A percentile compares a stretch with the other conserved stretches of the same genome.
Conservation (phyloP, 2,888 invertebrate genomes). For the Scrobipalpa atriplicella region DNA sequence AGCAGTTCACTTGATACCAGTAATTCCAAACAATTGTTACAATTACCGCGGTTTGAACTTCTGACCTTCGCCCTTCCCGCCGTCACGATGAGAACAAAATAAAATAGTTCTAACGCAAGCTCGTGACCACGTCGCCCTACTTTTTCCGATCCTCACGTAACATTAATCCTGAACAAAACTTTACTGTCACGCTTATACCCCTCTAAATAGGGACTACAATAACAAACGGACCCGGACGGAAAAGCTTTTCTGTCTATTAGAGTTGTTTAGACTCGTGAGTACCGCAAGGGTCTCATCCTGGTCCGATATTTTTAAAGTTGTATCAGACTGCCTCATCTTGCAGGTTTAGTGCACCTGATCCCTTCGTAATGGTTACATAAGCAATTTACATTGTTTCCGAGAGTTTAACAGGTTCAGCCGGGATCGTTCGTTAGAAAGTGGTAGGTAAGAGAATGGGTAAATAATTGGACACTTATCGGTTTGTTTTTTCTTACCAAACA, state of each 20-base stretch:
- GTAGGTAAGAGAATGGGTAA: slow-evolving; percentile 45
- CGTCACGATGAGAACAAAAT: slow-evolving; percentile 56
- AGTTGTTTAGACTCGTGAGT: slow-evolving; percentile 41
- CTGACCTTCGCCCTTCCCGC: slow-evolving; percentile 56
- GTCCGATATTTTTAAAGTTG: slow-evolving; percentile 40
- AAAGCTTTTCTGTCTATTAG: slow-evolving; percentile 42
- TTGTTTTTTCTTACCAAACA: slow-evolving; percentile 23
- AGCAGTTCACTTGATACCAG: slow-evolving; percentile 42
- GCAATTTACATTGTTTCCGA: slow-evolving; percentile 58
- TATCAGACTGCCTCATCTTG: slow-evolving; percentile 36
- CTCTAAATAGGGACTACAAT: slow-evolving; percentile 44
- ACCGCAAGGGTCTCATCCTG: slow-evolving; percentile 44
- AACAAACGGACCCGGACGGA: slow-evolving; percentile 33
- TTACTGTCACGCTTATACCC: slow-evolving; percentile 41
- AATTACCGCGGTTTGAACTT: slow-evolving; percentile 58
- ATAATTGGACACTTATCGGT: slow-evolving; percentile 35
- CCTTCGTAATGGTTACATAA: slow-evolving; percentile 58
- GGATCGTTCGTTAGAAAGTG: slow-evolving; percentile 55
- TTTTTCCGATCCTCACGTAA: slow-evolving; percentile 47
- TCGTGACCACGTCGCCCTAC: slow-evolving; percentile 66
- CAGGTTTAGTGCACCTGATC: slow-evolving; percentile 54
- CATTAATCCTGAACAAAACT: slow-evolving; percentile 36
- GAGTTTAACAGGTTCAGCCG: slow-evolving; percentile 47
- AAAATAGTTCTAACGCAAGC: slow-evolving; percentile 49
- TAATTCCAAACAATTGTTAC: slow-evolving; percentile 58